A percentile compares a stretch with the other conserved stretches of the same genome.
phyloP scores from a whole-genome alignment of 2,797 vertebrate species.

The Propithecus deckenii region DNA sequence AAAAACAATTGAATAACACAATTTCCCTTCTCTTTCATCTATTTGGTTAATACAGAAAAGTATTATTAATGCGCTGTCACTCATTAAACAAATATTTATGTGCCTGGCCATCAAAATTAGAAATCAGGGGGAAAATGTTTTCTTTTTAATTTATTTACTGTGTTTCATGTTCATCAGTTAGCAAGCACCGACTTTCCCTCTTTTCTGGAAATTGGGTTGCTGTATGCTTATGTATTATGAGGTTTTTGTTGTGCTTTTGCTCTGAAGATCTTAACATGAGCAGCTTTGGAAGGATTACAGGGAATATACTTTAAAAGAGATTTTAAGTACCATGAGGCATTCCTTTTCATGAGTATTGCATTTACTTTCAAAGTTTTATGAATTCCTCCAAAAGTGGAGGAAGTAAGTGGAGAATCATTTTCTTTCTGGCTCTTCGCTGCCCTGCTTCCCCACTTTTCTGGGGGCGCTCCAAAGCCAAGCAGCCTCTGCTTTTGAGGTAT shows the following conservation, averaged over 20 bases:
- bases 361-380: slow-evolving; percentile 33
- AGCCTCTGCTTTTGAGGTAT: neutral
- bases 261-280: slow-evolving; percentile 61
- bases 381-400: neutral
- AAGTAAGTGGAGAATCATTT: neutral
- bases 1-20: slow-evolving; percentile 57
- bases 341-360: slow-evolving; percentile 31
- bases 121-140: slow-evolving; percentile 22
- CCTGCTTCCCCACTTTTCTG: neutral
- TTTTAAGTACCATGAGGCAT: slow-evolving; percentile 43
- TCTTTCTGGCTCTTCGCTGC: neutral
- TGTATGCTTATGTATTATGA: slow-evolving; percentile 35
- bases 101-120: slow-evolving; percentile 55
- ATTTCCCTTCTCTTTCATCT: slow-evolving; percentile 61
- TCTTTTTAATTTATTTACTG: neutral
- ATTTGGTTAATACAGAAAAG: slow-evolving; percentile 16
- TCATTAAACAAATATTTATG: slow-evolving; percentile 61
- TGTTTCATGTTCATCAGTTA: slow-evolving; percentile 55
- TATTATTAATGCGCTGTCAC: slow-evolving; percentile 39
- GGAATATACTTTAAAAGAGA: slow-evolving; percentile 60
- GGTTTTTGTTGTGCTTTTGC: slow-evolving; percentile 56
- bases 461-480: neutral
- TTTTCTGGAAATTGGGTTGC: slow-evolving; percentile 21
- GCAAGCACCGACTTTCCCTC: neutral
- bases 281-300: slow-evolving; percentile 57